phyloP scores from a whole-genome alignment of 2,888 invertebrate genomes.

The Coenonympha glycerion region DNA sequence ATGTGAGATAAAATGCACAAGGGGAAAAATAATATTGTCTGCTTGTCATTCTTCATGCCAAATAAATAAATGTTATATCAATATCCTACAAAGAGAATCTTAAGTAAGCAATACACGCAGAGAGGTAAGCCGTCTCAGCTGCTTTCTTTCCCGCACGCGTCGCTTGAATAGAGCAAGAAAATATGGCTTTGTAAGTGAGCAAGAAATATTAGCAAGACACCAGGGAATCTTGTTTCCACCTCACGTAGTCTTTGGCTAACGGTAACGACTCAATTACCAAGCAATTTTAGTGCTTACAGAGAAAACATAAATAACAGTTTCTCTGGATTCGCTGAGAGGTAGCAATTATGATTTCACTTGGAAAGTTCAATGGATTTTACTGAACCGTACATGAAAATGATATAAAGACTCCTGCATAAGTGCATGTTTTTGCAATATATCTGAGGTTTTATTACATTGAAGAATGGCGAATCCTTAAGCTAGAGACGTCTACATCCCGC shows the following conservation, averaged over 20 bases:
- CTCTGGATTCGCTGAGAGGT: not conserved
- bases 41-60: not conserved
- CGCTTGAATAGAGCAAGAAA: not conserved
- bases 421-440: too few relatives aligned
- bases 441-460: too few relatives aligned
- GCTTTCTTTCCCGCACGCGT: constrained; percentile 6
- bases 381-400: too few relatives aligned
- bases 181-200: constrained; percentile 7
- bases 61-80: not conserved
- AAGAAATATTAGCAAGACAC: constrained; percentile 5
- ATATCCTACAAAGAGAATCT: not conserved
- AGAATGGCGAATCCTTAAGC: too few relatives aligned
- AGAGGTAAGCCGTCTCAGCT: constrained; percentile 3
- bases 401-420: too few relatives aligned
- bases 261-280: constrained; percentile 7
- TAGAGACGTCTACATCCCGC: too few relatives aligned
- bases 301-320: constrained; percentile 4
- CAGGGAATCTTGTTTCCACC: not conserved
- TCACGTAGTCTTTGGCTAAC: constrained; percentile 5
- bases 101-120: constrained; percentile 1
- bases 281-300: not conserved
- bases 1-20: too few relatives aligned
- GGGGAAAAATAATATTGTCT: not conserved
- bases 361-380: too few relatives aligned
- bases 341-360: not conserved